A percentile compares a stretch with the other conserved stretches of the same genome.
These are phyloP conservation scores for Charina bottae DNA, from an alignment of 2,113 vertebrate species.

Conservation along the genomic window DNA sequence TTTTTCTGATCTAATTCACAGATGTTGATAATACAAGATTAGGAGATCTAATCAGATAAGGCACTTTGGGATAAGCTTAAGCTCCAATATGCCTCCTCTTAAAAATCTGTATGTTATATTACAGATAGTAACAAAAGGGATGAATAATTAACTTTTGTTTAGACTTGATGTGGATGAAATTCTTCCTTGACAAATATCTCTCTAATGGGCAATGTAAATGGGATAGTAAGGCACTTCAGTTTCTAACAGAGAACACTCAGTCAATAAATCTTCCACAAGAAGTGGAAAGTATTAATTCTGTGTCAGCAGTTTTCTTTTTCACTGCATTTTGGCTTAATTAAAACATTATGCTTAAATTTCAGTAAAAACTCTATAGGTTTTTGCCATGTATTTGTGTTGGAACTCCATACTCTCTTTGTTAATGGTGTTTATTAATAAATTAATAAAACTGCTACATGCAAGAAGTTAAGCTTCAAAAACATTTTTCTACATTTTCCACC, in stretches of 20 bases:
- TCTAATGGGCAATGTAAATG: conserved; percentile 24
- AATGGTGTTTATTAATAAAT: neutral
- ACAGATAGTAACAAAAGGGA: neutral
- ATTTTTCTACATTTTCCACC: neutral
- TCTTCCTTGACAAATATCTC: neutral
- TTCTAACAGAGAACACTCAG: conserved; percentile 25
- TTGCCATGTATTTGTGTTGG: neutral
- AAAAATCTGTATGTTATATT: neutral
- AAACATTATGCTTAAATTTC: neutral
- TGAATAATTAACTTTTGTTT: conserved; percentile 13
- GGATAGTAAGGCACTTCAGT: conserved; percentile 19
- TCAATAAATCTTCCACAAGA: conserved; percentile 22
- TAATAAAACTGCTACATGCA: neutral
- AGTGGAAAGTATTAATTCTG: conserved; percentile 17
- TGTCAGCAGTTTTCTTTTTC: neutral
- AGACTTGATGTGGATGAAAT: neutral
- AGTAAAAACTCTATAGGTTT: neutral
- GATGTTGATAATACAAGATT: neutral
- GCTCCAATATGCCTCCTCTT: neutral
- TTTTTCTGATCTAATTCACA: neutral
- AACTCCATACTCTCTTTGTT: neutral
- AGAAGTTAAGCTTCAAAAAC: neutral
- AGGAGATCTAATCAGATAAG: neutral
- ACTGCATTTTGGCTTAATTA: neutral
- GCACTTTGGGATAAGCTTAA: neutral